Evolutionary conservation across 2,113 vertebrate species (phyloP), one percentile per base, ranked within the genome.

Genomic region (Ovibos moschatus): DNA sequence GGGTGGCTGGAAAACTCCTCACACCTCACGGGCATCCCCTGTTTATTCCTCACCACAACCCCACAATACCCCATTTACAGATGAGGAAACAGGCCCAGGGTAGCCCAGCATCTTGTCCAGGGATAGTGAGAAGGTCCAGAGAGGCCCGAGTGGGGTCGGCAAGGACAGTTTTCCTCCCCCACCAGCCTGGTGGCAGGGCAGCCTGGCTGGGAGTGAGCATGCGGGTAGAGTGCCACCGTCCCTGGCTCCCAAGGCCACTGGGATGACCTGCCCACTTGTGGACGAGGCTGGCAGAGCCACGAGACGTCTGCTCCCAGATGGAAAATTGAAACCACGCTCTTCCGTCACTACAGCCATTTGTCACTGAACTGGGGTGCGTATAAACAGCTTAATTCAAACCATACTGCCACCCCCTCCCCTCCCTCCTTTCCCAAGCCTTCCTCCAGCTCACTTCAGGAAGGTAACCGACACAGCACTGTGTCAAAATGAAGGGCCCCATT

Each of bases 381-480:
- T 19, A 91, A 60, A 94, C 88, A 87, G 82, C 28, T 13, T 55
- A 36, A 74, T 83, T 30, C 12, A 30, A 76, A 82, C 60, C 83
- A 87, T 2, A 7, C 50, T 19, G 71, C 40, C 83, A 36, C 58
- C 58, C 25, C 17, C 11, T 2, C 7, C 47, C 6, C 25, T 64
- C 74, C 0, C 1, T 5, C 25, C 82, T 81, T 74, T 62, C 81
- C 82, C 0, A 15, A 33, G 62, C 30, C 82, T 51, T n/a, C 53
- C 28, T 23, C 36, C 0, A 1, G 30, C 79, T 57, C 5, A 6
- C 53, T 47, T 4, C 4, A 0, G 79, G 23, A 89, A 16, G 95
- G 64, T 45, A 47, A 62, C 27, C 5, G 2, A 28, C 11, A 13
- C 0, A 1, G 30, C 0, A 0, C 17, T 1, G 3, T 2, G 23